Conservation (phyloP, 2,888 invertebrate genomes). For the Philhelius pedissequus region DNA sequence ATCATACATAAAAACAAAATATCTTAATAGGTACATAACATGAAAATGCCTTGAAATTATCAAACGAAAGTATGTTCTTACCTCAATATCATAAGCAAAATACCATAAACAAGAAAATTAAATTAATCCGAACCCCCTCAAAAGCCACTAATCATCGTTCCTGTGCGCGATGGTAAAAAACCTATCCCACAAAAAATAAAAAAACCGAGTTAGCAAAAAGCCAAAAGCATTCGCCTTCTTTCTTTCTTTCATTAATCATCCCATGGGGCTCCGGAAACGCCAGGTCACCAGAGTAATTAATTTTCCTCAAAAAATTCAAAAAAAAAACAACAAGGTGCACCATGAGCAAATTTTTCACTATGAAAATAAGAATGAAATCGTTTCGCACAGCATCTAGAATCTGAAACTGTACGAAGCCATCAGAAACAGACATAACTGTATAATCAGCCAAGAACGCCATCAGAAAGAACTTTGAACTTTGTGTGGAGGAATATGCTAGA, state of each 20-base stretch:
- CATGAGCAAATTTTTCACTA: constrained; percentile 20
- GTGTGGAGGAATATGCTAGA: constrained; percentile 8
- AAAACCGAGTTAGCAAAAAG: constrained; percentile 19
- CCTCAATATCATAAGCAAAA: constrained; percentile 31
- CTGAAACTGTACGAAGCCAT: constrained; percentile 12
- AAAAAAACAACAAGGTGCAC: constrained; percentile 11
- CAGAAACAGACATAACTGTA: constrained; percentile 45
- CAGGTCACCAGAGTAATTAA: constrained; percentile 64
- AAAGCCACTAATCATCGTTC: constrained; percentile 60
- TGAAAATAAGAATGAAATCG: constrained; percentile 24
- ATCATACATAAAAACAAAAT: constrained; percentile 54
- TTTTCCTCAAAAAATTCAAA: constrained; percentile 38
- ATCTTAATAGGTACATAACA: not conserved
- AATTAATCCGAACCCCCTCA: constrained; percentile 28
- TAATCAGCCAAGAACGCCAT: no score
- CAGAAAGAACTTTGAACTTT: no score
- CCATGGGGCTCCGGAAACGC: constrained; percentile 37
- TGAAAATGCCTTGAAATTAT: constrained; percentile 17
- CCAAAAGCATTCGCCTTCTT: constrained; percentile 37
- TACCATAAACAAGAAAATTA: constrained; percentile 55
- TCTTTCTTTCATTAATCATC: constrained; percentile 60
- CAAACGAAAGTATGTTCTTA: constrained; percentile 33
- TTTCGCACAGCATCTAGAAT: not conserved
- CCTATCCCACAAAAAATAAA: not conserved
- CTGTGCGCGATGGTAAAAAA: not conserved